phyloP scores from a whole-genome alignment of 2,888 invertebrate species.

The Amblyjoppa fuscipennis region DNA sequence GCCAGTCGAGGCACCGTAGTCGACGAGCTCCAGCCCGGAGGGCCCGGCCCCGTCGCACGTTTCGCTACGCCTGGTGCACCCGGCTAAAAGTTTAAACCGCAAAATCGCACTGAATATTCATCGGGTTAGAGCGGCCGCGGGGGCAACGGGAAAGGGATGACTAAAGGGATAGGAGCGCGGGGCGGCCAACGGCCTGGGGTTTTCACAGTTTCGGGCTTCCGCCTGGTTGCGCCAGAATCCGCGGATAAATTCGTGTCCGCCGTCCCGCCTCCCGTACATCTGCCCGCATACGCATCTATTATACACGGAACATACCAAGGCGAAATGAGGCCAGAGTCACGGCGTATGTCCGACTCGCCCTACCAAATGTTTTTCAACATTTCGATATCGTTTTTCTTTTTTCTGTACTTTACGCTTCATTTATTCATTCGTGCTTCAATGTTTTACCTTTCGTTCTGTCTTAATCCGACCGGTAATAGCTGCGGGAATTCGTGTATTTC shows the following conservation, averaged over 20 bases:
- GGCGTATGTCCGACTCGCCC: constrained; percentile 41
- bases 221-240: constrained; percentile 72
- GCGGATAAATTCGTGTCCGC: constrained; percentile 74
- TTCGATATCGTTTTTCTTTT: constrained; percentile 30
- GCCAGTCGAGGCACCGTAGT: constrained; percentile 56
- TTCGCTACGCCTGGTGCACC: constrained; percentile 67
- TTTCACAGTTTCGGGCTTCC: constrained; percentile 77
- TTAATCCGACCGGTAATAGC: not conserved
- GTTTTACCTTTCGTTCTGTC: constrained; percentile 6
- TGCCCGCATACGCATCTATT: constrained; percentile 59
- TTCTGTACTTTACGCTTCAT: constrained; percentile 28
- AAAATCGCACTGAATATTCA: constrained; percentile 85
- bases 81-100: constrained; percentile 81
- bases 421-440: constrained; percentile 43
- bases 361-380: constrained; percentile 23
- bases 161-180: not conserved
- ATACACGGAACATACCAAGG: constrained; percentile 47
- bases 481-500: not conserved
- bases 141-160: not conserved
- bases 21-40: constrained; percentile 40
- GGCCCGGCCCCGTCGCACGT: constrained; percentile 64
- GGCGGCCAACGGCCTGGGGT: constrained; percentile 53
- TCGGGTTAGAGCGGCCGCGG: constrained; percentile 79
- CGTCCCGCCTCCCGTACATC: constrained; percentile 60
- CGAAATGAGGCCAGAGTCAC: constrained; percentile 44